Base-by-base conservation (phyloP, 2,113 vertebrate species). In the Nerophis ophidion region DNA sequence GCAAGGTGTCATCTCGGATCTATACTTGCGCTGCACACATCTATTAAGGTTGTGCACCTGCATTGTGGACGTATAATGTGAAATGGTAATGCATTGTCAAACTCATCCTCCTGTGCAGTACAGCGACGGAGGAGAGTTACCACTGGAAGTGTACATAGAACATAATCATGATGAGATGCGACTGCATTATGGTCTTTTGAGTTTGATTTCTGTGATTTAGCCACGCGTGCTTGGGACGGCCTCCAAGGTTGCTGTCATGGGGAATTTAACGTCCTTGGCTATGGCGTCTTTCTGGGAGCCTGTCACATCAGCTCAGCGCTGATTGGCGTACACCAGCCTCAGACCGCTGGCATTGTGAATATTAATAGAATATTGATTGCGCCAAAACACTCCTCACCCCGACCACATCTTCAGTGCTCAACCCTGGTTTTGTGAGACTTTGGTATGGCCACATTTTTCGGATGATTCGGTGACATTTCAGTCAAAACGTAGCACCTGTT, bases 291-390 rank as follows among this genome's bases (percentile, higher is more conserved):
- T 89, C 83, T 84, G 71, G 81, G 90, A 89, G 83, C 81, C 89
- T 92, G 90, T 92, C 90, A 91, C 88, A 90, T 92, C 81, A 8
- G 73, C 89, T 92, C 91, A 91, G 84, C 74, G 61, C 82, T 88
- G 91, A 91, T 88, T 86, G 83, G 86, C 76, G 66, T 80, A 87
- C 51, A 53, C 86, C 87, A 91, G 87, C 87, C 40, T 82, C 81
- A 81, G 85, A 92, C 91, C 90, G 87, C 92, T 93, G 90, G 90
- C 90, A 91, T 87, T 85, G 88, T 89, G 90, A 88, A 88, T 92
- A 94, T 93, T 94, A 93, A 92, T 91, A 93, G 91, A 92, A 93
- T 93, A 95, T 93, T 92, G 92, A 95, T 94, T 95, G 83, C 89
- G 86, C 88, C 86, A 87, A 92, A 93, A 92, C 84, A 81, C 80